These are phyloP conservation scores for Nesospiza acunhae DNA, from an alignment of 2,113 vertebrate species.

Conservation along the genomic window DNA sequence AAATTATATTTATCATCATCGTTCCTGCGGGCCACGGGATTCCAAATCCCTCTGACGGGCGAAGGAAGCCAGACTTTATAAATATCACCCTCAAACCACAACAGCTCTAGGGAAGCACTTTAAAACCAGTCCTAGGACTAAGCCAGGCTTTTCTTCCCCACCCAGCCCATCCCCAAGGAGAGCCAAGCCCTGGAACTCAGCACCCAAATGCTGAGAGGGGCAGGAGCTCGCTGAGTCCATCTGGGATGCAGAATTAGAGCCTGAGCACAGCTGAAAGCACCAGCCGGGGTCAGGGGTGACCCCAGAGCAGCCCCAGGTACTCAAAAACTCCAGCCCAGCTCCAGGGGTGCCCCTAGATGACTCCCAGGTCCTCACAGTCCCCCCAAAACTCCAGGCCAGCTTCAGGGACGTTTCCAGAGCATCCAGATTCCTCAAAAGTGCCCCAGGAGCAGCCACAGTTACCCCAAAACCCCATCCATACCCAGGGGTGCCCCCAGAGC, in stretches of 20 bases:
- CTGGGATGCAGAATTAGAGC: background rate
- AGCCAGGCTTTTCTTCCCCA: background rate
- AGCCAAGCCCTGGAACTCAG: background rate
- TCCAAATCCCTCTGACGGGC: background rate
- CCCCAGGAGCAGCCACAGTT: background rate
- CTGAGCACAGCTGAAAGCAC: background rate
- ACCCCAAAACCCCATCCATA: background rate
- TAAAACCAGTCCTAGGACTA: background rate
- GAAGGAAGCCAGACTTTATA: background rate
- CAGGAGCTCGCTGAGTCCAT: background rate
- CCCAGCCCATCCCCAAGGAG: background rate
- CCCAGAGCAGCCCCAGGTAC: background rate
- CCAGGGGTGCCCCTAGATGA: background rate
- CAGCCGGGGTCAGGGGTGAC: background rate
- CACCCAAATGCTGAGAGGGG: background rate
- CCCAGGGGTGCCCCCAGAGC: background rate
- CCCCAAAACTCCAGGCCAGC: background rate
- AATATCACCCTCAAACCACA: background rate
- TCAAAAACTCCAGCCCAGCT: background rate
- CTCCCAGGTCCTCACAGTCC: fast-evolving
- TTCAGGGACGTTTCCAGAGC: background rate
- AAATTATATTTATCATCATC: background rate
- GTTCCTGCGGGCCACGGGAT: background rate
- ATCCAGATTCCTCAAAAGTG: fast-evolving
- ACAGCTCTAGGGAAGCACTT: background rate